A percentile compares a stretch with the other conserved stretches of the same genome.
phyloP scores from a whole-genome alignment of 2,888 invertebrate species.

The Drosophila ustulata region DNA sequence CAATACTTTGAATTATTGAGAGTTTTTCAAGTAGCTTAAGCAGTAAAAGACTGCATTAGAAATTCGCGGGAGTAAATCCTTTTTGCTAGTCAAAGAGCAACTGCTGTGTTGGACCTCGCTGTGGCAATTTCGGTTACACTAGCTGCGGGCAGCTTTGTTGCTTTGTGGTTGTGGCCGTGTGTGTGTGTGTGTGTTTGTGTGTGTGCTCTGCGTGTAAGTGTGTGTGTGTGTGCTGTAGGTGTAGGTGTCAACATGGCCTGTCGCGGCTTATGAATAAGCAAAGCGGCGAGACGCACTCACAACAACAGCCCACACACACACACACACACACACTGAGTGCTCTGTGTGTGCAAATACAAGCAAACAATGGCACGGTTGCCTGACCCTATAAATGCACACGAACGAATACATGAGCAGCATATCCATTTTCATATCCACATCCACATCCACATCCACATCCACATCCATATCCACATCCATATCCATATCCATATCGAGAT shows the following conservation, averaged over 20 bases:
- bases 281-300: conserved; percentile 42
- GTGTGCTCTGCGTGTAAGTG: conserved; percentile 2
- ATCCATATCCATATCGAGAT: conserved; percentile 25
- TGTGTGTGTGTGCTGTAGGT: conserved; percentile 10
- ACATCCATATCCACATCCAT: conserved; percentile 16
- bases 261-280: conserved; percentile 63
- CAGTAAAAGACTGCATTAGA: background rate
- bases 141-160: conserved; percentile 22
- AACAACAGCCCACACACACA: conserved; percentile 7
- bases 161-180: conserved; percentile 12
- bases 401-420: conserved; percentile 17
- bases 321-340: background rate
- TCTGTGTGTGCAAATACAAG: conserved; percentile 20
- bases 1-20: too few species aligned
- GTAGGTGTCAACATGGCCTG: conserved; percentile 58
- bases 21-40: too few species aligned
- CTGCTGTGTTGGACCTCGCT: conserved; percentile 4
- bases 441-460: conserved; percentile 15
- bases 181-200: conserved; percentile 10
- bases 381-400: conserved; percentile 19
- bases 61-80: too few species aligned
- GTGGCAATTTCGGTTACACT: conserved; percentile 11
- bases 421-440: background rate
- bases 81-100: background rate
- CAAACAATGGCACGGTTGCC: conserved; percentile 33